Evolutionary conservation across 2,797 vertebrate genomes (phyloP), one percentile per base, ranked within the genome.

Genomic region (Falco rusticolus): DNA sequence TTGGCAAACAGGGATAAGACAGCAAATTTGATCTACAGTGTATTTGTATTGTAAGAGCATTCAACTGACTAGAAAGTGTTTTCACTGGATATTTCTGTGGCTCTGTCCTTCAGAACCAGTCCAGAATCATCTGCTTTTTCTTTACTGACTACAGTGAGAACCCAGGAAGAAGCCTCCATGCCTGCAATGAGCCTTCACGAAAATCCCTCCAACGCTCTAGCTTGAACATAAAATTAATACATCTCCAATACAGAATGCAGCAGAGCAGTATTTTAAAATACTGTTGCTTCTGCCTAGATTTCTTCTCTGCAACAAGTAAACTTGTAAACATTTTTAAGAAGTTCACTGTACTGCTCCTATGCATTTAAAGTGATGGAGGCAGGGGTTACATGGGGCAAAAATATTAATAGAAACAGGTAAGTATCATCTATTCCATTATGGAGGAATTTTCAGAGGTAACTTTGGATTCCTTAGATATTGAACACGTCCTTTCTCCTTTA

Each of bases 1-100:
- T 77, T 95, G 94, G 90, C 45, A 71, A 79, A 70, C 2, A 48
- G 17, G 71, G 96, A 95, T 94, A 96, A 97, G 93, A 76, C 8
- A 21, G 33, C 26, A 41, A 87, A 84, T 33, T 50, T 22, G 37
- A 57, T 33, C 51, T 81, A 45, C 48, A 72, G 34, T 7, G 28
- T 45, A 68, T 61, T 53, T n/a, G 10, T n/a, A 84, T 66, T 74
- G 6, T 6, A 77, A 45, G 29, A 26, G 15, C 41, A 84, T 82
- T 77, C n/a, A 93, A 45, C 33, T 34, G 34, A 75, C 59, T 66
- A 72, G 4, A 18, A 91, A 51, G n/a, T 16, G 10, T 60, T 79
- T 84, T 59, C 45, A 76, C 28, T 16, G 33, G 7, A 1, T 84
- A 72, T 66, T 93, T 90, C 33, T 48, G 43, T 13, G 19, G 37